Evolutionary conservation across 2,797 vertebrate species (phyloP), one percentile per base, ranked within the genome.

Genomic region (Phyllotis vaccarum): DNA sequence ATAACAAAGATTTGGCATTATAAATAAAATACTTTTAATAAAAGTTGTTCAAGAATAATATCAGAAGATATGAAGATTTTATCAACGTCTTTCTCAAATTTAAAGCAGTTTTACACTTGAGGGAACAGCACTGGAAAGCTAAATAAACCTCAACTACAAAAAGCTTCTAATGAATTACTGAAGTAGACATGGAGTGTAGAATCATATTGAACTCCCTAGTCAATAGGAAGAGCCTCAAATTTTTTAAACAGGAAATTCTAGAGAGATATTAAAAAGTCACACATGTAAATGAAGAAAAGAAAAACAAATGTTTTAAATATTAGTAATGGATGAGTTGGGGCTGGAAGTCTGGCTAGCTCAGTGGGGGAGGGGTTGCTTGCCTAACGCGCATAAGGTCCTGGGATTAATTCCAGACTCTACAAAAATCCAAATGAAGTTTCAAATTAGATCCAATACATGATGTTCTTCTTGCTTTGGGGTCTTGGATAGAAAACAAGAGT

Each of bases 271-370:
- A 89, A 93, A 5, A 80, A 95, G 58, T 54, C 56, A 66, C 31
- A 90, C 49, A 83, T 27, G 70, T 62, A 95, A 85, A 91, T 91
- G 78, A 96, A 5, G 13, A 82, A 91, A 94, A 90, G 29, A 29
- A 31, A 96, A 96, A 94, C 37, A 87, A 72, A 90, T 89, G 34
- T 54, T 96, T 90, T 34, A 90, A 94, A 97, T 27, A 74, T 87
- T 72, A 89, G 93, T 37, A 60, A 85, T 81, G 8, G 68, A 52
- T 64, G 46, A 43, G 5, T 72, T 70, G 21, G n/a, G 12, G 49
- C 6, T 70, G n/a, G 49, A 7, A 11, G 16, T 10, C n/a, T 5
- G 34, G 21, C 43, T 78, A 62, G 14, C 34, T 9, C 40, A 76
- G 40, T 49, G 22, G 31, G 49, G 7, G 49, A 58, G 27, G 46